Conservation (phyloP, 2,797 vertebrate species). For the Bradypodion ventrale region DNA sequence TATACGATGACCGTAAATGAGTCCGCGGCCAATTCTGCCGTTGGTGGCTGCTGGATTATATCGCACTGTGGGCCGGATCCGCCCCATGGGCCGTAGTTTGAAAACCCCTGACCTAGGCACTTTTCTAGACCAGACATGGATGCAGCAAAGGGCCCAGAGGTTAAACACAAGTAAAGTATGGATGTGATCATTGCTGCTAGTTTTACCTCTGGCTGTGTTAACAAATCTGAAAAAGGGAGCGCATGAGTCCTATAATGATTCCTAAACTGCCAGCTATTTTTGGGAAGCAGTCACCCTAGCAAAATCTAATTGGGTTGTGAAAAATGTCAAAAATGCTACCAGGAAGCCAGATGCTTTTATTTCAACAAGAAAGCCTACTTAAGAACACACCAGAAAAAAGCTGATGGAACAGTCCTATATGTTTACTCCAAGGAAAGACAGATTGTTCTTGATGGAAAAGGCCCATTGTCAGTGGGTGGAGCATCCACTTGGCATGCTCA, state of each 20-base stretch:
- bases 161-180: neutral
- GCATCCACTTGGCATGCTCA: neutral
- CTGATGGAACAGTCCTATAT: neutral
- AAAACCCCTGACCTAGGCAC: too few relatives aligned
- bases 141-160: neutral
- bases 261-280: constrained; percentile 20
- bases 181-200: neutral
- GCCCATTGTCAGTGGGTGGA: neutral
- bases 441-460: neutral
- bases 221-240: neutral
- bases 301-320: constrained; percentile 16
- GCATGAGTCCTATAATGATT: constrained; percentile 3
- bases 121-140: neutral
- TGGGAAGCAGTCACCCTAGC: constrained; percentile 6
- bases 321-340: constrained; percentile 12
- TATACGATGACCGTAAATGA: too few relatives aligned
- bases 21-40: too few relatives aligned
- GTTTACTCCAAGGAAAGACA: neutral
- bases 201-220: neutral
- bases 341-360: constrained; percentile 14
- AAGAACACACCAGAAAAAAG: neutral
- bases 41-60: too few relatives aligned
- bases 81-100: too few relatives aligned
- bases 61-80: too few relatives aligned
- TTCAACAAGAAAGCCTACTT: neutral